Conservation (phyloP, 2,113 vertebrate genomes). For the Prolemur simus region DNA sequence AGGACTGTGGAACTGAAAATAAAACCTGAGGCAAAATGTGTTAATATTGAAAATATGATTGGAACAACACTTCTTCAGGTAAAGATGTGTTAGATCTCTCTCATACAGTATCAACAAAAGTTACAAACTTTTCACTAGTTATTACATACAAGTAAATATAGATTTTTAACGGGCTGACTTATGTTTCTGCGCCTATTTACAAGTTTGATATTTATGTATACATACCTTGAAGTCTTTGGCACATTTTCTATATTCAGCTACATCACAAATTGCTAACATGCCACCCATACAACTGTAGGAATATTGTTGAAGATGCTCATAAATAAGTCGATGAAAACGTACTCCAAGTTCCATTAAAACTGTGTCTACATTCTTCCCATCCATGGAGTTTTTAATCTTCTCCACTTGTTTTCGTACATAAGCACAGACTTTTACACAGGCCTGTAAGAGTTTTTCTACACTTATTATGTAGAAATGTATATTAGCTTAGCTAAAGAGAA, state of each 20-base stretch:
- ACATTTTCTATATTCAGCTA: constrained; percentile 96
- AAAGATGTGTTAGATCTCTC: neutral
- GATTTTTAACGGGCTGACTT: constrained; percentile 47
- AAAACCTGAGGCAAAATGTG: neutral
- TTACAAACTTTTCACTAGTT: constrained; percentile 24
- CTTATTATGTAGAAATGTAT: constrained; percentile 66
- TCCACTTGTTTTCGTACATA: constrained; percentile 98
- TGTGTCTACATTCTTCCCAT: constrained; percentile 98
- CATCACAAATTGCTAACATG: constrained; percentile 99
- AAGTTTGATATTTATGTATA: constrained; percentile 27
- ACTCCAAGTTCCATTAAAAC: constrained; percentile 97
- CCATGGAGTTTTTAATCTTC: constrained; percentile 97
- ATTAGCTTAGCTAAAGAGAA: constrained; percentile 55
- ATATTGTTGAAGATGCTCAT: constrained; percentile 98
- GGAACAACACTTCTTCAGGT: neutral
- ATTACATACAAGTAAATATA: neutral
- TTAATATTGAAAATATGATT: constrained; percentile 3
- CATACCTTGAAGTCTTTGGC: constrained; percentile 97
- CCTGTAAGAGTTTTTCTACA: constrained; percentile 83
- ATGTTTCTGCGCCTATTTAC: constrained; percentile 1
- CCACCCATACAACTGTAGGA: constrained; percentile 99
- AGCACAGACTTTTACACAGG: constrained; percentile 96
- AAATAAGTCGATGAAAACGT: constrained; percentile 97
- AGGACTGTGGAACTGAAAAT: constrained; percentile 33
- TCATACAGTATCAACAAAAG: neutral